Evolutionary conservation across 2,797 vertebrate species (phyloP).

Genomic region (Chrysocyon brachyurus): DNA sequence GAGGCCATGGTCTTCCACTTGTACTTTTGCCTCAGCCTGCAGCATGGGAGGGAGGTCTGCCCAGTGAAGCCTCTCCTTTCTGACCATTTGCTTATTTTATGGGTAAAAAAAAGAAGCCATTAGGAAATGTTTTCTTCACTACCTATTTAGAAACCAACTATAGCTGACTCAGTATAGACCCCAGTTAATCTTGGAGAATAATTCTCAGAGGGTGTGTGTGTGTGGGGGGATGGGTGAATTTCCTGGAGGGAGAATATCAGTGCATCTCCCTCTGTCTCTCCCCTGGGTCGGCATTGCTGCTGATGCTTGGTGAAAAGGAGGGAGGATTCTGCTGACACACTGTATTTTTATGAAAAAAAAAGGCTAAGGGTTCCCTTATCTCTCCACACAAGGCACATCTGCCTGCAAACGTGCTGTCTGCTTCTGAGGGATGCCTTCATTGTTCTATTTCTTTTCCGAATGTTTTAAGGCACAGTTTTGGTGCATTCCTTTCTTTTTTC

Average conservation of each 20-base stretch:
- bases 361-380: conserved; percentile 62
- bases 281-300: not conserved
- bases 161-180: not conserved
- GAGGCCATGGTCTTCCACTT: not conserved
- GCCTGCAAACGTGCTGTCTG: conserved; percentile 65
- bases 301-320: conserved; percentile 34
- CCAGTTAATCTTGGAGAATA: conserved; percentile 52
- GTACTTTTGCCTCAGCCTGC: not conserved
- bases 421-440: conserved; percentile 64
- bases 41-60: not conserved
- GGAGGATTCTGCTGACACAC: conserved; percentile 59
- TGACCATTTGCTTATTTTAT: not conserved
- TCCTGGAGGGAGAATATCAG: conserved; percentile 41
- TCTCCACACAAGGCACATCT: conserved; percentile 67
- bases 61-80: conserved; percentile 24
- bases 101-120: not conserved
- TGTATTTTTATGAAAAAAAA: conserved; percentile 70
- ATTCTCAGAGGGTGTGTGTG: not conserved
- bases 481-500: conserved; percentile 68
- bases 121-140: conserved; percentile 20
- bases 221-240: not conserved
- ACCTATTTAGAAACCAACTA: conserved; percentile 3
- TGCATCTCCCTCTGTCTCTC: not conserved
- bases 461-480: conserved; percentile 62
- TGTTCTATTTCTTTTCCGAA: conserved; percentile 50